A percentile compares a stretch with the other conserved stretches of the same genome.
Evolutionary conservation across 2,113 vertebrate genomes (phyloP).

Genomic region (human): GRCh38 chr13:106119001-106119500

Average conservation of each 20-base stretch:
- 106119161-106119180: conserved; percentile 70
- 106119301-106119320: neutral
- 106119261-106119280: conserved; percentile 63
- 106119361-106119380: conserved; percentile 57
- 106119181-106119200: conserved; percentile 40
- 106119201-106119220: conserved; percentile 55
- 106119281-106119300: conserved; percentile 64
- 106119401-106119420: conserved; percentile 56
- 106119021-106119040: conserved; percentile 61
- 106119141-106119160: conserved; percentile 68
- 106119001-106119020: conserved; percentile 3
- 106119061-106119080: conserved; percentile 57
- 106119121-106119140: conserved; percentile 75
- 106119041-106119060: conserved; percentile 71
- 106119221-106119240: conserved; percentile 17
- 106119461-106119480: neutral
- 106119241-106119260: neutral
- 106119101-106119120: conserved; percentile 70
- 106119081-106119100: conserved; percentile 72
- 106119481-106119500: neutral
- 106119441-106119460: neutral
- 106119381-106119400: conserved; percentile 49
- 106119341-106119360: conserved; percentile 23
- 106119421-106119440: conserved; percentile 60
- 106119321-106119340: conserved; percentile 64